Evolutionary conservation across 1,140 invertebrate species (phyloP), one percentile per base, ranked within the genome.

Genomic region (Psilanteris sp.): DNA sequence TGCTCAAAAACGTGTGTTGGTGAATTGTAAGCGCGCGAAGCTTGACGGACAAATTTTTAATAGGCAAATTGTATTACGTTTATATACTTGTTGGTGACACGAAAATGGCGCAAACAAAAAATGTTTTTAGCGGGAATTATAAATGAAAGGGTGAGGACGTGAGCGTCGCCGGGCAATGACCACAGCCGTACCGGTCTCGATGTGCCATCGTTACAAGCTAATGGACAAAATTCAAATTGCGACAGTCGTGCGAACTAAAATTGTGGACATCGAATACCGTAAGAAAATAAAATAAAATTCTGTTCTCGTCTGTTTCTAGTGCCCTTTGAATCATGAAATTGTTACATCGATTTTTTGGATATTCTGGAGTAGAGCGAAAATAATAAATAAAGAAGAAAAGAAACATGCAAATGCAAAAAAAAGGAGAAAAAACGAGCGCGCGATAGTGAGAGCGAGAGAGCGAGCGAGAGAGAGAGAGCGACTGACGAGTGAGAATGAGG

Each of bases 321-420:
- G 67, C 55, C 75, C 75, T 77, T 72, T 72, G 54, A 77, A 72
- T 36, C 62, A 72, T 52, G 59, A 64, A 67, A 77, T 72, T 77
- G 67, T 77, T 77, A 77, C 67, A 46, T 77, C 74, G 74, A 77
- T 68, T 70, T 77, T 77, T 72, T 62, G 74, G 74, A 77, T 77
- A 77, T 68, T 57, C 68, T 70, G 59, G 67, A 67, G 61, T 67
- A 77, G 66, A 64, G 50, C 46, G 46, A 59, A 44, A 54, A 50
- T 55, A 64, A 62, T 31, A 4, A 20, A 52, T 10, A 55, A 36
- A 9, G 13, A 31, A 22, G 22, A 26, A 26, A 41, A 48, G 5
- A 24, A 46, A 10, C 14, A 27, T 18, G 7, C 13, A 27, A 8
- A 43, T 7, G 10, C 18, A 3, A 29, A 13, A 37, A 18, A 37